A percentile compares a stretch with the other conserved stretches of the same genome.
Evolutionary conservation across 35 echinoderm and acorn worm genomes (phyloP).

Genomic region (Eucidaris tribuloides): DNA sequence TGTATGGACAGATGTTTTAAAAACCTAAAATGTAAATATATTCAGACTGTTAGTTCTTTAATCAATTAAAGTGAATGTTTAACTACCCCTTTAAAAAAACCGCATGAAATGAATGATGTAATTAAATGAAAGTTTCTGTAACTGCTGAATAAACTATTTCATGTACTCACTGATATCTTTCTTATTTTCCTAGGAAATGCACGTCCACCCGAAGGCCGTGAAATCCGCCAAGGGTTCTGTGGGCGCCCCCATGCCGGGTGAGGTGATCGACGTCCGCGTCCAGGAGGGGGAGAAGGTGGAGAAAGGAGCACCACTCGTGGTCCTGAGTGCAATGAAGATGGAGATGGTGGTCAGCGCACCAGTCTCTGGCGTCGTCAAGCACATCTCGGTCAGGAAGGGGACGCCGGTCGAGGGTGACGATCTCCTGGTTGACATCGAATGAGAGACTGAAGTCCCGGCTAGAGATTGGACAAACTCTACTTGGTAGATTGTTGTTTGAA

Average conservation of each 20-base stretch:
- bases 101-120: too few species aligned
- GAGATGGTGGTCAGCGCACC: conserved; percentile 98
- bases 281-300: conserved; percentile 73
- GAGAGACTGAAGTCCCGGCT: neutral
- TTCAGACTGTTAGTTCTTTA: too few species aligned
- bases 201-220: conserved; percentile 87
- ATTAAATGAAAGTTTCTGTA: too few species aligned
- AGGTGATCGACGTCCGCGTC: conserved; percentile 86
- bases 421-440: conserved; percentile 81
- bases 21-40: too few species aligned
- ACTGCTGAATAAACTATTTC: too few species aligned
- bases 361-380: conserved; percentile 74
- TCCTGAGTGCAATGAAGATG: conserved; percentile 99
- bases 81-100: too few species aligned
- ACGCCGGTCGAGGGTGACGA: conserved; percentile 84
- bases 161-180: too few species aligned
- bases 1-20: too few species aligned
- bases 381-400: conserved; percentile 60
- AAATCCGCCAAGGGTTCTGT: conserved; percentile 90
- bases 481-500: too few species aligned
- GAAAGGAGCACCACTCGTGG: conserved; percentile 82
- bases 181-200: conserved; percentile 65
- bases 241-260: conserved; percentile 90
- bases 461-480: too few species aligned
- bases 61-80: too few species aligned